phyloP scores from a whole-genome alignment of 2,797 vertebrate genomes.

The Acridotheres tristis region DNA sequence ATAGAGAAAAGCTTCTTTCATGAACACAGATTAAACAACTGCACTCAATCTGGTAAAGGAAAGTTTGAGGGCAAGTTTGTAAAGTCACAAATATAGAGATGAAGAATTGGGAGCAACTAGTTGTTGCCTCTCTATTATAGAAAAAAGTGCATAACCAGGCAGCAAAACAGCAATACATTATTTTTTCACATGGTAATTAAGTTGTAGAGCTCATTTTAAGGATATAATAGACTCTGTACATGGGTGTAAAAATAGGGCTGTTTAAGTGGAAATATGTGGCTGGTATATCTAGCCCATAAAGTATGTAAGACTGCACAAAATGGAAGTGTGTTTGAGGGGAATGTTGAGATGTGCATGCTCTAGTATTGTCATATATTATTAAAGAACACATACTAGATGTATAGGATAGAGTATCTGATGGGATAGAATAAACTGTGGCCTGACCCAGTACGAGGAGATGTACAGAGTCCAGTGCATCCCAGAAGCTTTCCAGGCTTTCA shows the following conservation, averaged over 20 bases:
- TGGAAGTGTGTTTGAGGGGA: neutral
- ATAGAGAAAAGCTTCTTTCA: neutral
- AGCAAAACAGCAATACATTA: neutral
- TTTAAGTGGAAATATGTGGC: neutral
- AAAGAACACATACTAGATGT: neutral
- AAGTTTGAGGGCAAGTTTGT: neutral
- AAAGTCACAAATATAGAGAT: neutral
- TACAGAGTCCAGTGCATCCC: neutral
- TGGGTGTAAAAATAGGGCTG: neutral
- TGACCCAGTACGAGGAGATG: neutral
- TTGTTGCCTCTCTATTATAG: neutral
- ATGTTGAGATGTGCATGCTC: neutral
- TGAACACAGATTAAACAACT: neutral
- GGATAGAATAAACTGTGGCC: neutral
- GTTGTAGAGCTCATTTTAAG: neutral
- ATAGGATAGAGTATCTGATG: too few species aligned
- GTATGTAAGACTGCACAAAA: neutral
- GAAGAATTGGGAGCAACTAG: neutral
- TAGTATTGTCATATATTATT: neutral
- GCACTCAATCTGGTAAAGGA: neutral
- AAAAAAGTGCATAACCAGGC: neutral
- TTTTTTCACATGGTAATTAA: neutral
- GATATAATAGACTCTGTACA: neutral
- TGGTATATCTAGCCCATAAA: neutral
- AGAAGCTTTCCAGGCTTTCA: neutral